Evolutionary conservation across 1,140 invertebrate genomes (phyloP).

Genomic region (Oryzaephilus surinamensis): DNA sequence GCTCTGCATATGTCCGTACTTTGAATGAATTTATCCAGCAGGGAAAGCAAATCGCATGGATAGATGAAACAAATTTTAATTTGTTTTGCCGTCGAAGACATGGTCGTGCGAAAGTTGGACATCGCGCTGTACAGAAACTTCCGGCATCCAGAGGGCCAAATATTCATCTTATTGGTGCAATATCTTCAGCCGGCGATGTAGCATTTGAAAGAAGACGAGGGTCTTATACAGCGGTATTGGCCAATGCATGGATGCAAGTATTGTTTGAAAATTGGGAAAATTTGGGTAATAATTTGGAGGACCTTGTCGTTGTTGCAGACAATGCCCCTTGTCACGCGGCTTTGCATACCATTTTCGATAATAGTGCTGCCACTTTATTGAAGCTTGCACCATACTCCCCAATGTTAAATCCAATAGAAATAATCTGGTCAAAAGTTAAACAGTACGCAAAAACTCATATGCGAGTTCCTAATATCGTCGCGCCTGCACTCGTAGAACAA

Average conservation of each 20-base stretch:
- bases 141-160: constrained; percentile 5
- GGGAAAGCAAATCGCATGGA: constrained; percentile 6
- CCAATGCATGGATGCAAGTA: constrained; percentile 2
- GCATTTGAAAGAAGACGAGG: not conserved
- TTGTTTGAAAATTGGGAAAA: constrained; percentile 6
- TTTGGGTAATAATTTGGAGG: constrained; percentile 3
- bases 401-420: constrained; percentile 7
- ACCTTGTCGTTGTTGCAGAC: constrained; percentile 4
- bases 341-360: not conserved
- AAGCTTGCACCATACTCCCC: constrained; percentile 5
- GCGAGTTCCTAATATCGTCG: not conserved
- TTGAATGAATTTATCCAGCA: constrained; percentile 3
- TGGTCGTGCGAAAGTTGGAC: constrained; percentile 3
- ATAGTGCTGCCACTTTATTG: constrained; percentile 2
- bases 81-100: constrained; percentile 3
- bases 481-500: constrained; percentile 7
- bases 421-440: constrained; percentile 9
- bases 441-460: constrained; percentile 1
- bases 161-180: constrained; percentile 7
- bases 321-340: constrained; percentile 2
- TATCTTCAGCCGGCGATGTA: not conserved
- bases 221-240: not conserved
- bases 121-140: constrained; percentile 6
- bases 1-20: constrained; percentile 1
- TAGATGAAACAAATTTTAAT: too few species aligned